Base-by-base conservation (phyloP, 2,797 vertebrate species). In the Acestrorhynchus altus region DNA sequence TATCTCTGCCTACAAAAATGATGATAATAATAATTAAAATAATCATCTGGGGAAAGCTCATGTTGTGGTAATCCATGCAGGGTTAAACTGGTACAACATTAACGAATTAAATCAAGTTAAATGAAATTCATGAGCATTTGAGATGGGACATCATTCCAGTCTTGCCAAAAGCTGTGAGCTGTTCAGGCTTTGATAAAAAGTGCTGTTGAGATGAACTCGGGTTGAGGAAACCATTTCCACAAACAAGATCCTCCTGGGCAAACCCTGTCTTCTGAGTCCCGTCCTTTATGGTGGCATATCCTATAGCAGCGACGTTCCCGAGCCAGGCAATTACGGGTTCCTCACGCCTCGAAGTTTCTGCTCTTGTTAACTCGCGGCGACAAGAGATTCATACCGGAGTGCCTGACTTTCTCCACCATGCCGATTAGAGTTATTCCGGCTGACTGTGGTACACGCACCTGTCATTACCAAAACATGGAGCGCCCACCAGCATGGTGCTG, bases 251-350 rank as follows among this genome's bases (percentile, higher is more conserved):
- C 82, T 76, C 67, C 28, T 56, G 70, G 63, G 76, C 64, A 78
- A 60, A 12, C 42, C 24, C 26, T 39, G 15, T 59, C 79, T 70
- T 80, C 54, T 51, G 72, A 65, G 72, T 51, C 35, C 71, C 72
- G 1, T 1, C 69, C 35, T 63, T 68, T 76, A 72, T 64, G 44
- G 28, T 42, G 5, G 44, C 4, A 16, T 71, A 28, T 51, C 16
- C 42, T 68, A 54, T 59, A 26, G n/a, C 56, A 51, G 31, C n/a
- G 40, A 18, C 35, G 61, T 72, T 83, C 79, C 79, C 79, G 79
- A 40, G 64, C 63, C 26, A 8, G 49, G 72, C 76, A 81, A 76
- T 83, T 83, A 79, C 46, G 64, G 73, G 47, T 79, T 64, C 60
- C 63, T 65, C 54, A 78, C 28, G 65, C 61, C 52, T 61, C 78